These are phyloP conservation scores for Protaetia brevitarsis DNA, from an alignment of 1,140 invertebrate genomes.

Conservation along the genomic window DNA sequence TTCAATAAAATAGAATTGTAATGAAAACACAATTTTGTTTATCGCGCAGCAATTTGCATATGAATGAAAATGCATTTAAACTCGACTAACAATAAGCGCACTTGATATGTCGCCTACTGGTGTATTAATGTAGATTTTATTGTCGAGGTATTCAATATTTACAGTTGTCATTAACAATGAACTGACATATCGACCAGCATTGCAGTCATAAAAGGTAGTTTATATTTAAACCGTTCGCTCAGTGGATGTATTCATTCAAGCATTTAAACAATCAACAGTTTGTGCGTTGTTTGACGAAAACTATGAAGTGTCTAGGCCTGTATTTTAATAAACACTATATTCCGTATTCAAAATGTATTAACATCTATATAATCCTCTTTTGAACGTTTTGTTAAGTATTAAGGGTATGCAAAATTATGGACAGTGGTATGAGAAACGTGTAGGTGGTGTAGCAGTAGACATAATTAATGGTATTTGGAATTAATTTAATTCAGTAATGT, in stretches of 20 bases:
- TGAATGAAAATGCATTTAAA: not conserved
- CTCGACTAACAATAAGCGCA: too few relatives aligned
- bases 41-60: too few relatives aligned
- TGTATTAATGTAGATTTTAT: not conserved
- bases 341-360: not conserved
- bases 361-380: too few relatives aligned
- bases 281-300: not conserved
- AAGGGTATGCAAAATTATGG: too few relatives aligned
- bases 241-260: not conserved
- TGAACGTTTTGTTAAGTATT: too few relatives aligned
- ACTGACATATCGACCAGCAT: not conserved
- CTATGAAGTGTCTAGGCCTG: too few relatives aligned
- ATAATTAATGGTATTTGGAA: too few relatives aligned
- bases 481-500: too few relatives aligned
- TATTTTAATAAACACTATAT: not conserved
- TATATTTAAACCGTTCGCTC: not conserved
- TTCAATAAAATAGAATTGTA: too few relatives aligned
- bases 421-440: too few relatives aligned
- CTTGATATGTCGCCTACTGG: not conserved
- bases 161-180: constrained; percentile 4
- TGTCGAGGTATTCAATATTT: not conserved
- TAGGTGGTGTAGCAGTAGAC: too few relatives aligned
- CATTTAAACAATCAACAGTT: not conserved
- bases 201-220: not conserved
- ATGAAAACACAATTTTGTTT: too few relatives aligned